Evolutionary conservation across 2,888 invertebrate species (phyloP), one percentile per base, ranked within the genome.

Genomic region (Griposia aprilina): DNA sequence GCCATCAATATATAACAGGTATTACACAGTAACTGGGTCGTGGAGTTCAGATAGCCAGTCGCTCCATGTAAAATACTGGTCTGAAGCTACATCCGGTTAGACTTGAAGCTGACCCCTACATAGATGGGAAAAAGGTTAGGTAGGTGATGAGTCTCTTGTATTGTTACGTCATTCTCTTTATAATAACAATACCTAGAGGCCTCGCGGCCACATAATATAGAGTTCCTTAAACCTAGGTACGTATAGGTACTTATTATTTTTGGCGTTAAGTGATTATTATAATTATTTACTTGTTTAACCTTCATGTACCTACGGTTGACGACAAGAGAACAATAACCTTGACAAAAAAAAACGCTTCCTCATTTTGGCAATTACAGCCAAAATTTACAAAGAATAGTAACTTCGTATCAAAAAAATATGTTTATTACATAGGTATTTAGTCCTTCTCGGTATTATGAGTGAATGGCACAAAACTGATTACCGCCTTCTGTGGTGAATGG

Each of bases 281-380:
- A 50, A 52, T 70, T 48, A 26, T 52, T 83, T 45, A 30, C 50
- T 30, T 59, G n/a, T n/a, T 11, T 83, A 30, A 62, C 84, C 84
- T 81, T 84, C 45, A 48, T 36, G 30, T 30, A 13, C 30, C 30
- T 70, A 20, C 23, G 45, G 48, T 60, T 60, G 17, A 60, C 30
- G 10, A 60, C 30, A 60, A 60, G 60, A 20, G 60, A 30, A 59
- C 13, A 80, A 68, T 0, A 59, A 57, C 55, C 74, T 45, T 82
- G 17, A 55, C 13, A 55, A 59, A 45, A 41, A 41, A 65, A 45
- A 73, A 63, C 6, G 20, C 11, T 84, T 73, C 60, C 74, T 84
- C 15, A 36, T 48, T 79, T 73, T 52, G 5, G 10, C 48, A 45
- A 36, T 36, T 52, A 65, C 76, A 30, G 30, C 15, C 23, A 50